These are phyloP conservation scores for Oophaga sylvatica DNA, from an alignment of 2,797 vertebrate genomes.

Conservation along the genomic window DNA sequence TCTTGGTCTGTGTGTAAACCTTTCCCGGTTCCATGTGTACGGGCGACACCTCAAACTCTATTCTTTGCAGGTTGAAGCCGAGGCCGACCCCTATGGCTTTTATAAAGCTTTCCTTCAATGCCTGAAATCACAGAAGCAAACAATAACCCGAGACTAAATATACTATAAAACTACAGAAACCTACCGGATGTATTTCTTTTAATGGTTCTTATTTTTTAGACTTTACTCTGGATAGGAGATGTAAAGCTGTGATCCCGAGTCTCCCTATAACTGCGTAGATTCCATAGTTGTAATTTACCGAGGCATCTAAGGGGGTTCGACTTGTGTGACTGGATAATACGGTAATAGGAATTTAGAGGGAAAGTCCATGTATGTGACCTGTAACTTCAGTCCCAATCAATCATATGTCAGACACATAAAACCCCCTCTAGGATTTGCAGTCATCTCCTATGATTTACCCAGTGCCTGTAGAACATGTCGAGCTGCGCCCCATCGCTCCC, in stretches of 20 bases:
- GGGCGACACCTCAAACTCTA: slow-evolving; percentile 87
- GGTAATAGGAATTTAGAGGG: too few species aligned
- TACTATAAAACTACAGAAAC: not conserved
- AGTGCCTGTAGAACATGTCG: slow-evolving; percentile 91
- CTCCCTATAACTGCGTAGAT: too few species aligned
- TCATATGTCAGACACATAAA: not conserved
- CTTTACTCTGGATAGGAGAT: too few species aligned
- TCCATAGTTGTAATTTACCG: too few species aligned
- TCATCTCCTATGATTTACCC: slow-evolving; percentile 77
- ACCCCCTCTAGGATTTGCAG: not conserved
- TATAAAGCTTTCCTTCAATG: slow-evolving; percentile 96
- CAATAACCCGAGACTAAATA: not conserved
- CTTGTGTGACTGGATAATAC: too few species aligned
- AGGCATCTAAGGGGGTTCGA: too few species aligned
- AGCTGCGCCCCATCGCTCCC: slow-evolving; percentile 85
- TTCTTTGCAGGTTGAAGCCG: slow-evolving; percentile 90
- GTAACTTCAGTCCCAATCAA: not conserved
- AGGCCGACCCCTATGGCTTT: slow-evolving; percentile 93
- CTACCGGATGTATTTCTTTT: slow-evolving; percentile 39
- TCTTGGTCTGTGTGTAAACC: slow-evolving; percentile 81
- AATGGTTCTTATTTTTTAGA: too few species aligned
- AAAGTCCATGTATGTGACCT: too few species aligned
- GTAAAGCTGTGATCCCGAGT: too few species aligned
- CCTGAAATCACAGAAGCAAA: slow-evolving; percentile 71
- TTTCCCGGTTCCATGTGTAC: slow-evolving; percentile 76